These are phyloP conservation scores for Phymastichus coffea DNA, from an alignment of 1,140 invertebrate species.

Conservation along the genomic window DNA sequence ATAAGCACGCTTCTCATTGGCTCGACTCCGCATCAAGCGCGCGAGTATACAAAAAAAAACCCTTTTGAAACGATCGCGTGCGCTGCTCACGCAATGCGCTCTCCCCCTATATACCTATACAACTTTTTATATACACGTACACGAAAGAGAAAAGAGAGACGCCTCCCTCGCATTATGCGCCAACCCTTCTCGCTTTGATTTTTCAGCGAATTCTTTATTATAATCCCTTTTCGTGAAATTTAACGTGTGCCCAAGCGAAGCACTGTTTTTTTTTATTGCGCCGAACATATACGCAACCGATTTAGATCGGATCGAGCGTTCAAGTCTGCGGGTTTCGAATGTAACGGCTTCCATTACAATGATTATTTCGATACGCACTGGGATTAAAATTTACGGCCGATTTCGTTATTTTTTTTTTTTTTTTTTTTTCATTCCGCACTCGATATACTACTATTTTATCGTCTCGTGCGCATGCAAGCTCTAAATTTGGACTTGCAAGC, in stretches of 20 bases:
- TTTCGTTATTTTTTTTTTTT: too few relatives aligned
- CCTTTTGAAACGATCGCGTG: too few relatives aligned
- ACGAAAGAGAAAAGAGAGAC: too few relatives aligned
- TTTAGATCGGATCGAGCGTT: background rate
- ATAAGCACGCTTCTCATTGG: slow-evolving; percentile 9
- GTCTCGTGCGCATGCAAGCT: too few relatives aligned
- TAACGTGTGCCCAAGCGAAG: background rate
- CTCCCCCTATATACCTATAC: too few relatives aligned
- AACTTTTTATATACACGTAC: too few relatives aligned
- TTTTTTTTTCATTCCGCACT: background rate
- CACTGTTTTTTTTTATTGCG: background rate
- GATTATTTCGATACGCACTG: slow-evolving; percentile 10
- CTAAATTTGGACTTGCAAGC: too few relatives aligned
- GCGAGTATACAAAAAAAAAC: slow-evolving; percentile 15
- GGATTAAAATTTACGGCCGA: slow-evolving; percentile 13
- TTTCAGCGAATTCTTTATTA: slow-evolving; percentile 4
- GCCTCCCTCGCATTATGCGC: slow-evolving; percentile 7
- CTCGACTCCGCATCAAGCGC: background rate
- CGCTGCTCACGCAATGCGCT: too few relatives aligned
- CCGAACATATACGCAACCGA: background rate
- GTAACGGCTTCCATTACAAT: slow-evolving; percentile 18
- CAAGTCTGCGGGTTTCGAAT: too few relatives aligned
- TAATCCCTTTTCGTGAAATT: slow-evolving; percentile 17
- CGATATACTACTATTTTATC: background rate
- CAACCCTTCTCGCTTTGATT: background rate